Base-by-base conservation (phyloP, 2,113 vertebrate species). In the human (Homo sapiens) region DNA sequence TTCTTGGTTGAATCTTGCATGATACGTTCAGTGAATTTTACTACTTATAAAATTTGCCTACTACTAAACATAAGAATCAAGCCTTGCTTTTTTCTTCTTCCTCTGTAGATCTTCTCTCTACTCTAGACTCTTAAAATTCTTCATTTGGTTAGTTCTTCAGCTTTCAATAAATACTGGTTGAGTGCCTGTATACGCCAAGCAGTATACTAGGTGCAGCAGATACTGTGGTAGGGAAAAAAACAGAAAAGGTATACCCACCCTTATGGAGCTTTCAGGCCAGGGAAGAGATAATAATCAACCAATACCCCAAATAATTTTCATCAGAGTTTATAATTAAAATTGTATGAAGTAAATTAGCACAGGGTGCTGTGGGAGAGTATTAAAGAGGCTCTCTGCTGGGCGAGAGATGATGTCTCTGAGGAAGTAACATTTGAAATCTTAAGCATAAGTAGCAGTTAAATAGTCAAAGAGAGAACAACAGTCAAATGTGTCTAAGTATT, bases 401-500 rank as follows among this genome's bases (percentile, higher is more conserved):
- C 45, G 13, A 73, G 13, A 32, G 6, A 93, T 81, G 32, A 30
- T 61, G 23, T 90, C 84, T 64, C 50, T 45, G 50, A 87, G 73
- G 80, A 88, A 80, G 57, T 78, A 52, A 78, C 52, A 78, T 95
- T 89, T 87, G 73, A 80, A 86, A 92, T 88, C 57, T 82, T 78
- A 92, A 92, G 35, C 9, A 5, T 68, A 66, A 85, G 43, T 92
- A 75, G 27, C 38, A 86, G 61, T 88, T 45, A 57, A 55, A 45
- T 30, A 84, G 59, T 55, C 52, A 93, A 70, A 95, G 57, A 57
- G 35, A 91, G 22, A 91, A 30, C 43, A 86, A 61, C 70, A 80
- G 50, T 96, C 76, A 92, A 14, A 80, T 40, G 78, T 90, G 70
- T 79, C 87, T 48, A 81, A 93, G 52, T 79, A 88, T 96, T 88